phyloP scores from a whole-genome alignment of 53 echinoderm and acorn worm species.

The Antedon mediterranea region DNA sequence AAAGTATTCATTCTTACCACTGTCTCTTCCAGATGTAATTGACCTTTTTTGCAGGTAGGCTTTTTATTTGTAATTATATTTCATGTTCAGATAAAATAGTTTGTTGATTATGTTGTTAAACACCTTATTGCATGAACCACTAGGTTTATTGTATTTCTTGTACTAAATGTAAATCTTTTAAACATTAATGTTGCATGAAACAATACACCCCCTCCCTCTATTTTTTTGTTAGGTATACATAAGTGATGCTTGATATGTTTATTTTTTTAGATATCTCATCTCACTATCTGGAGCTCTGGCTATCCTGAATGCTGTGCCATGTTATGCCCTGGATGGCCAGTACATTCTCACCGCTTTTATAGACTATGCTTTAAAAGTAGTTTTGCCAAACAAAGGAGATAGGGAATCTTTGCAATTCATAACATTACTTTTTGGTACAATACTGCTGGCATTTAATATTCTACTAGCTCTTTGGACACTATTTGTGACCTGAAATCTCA shows the following conservation, averaged over 20 bases:
- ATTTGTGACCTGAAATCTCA: neutral
- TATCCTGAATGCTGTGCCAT: constrained; percentile 81
- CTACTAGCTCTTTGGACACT: constrained; percentile 34
- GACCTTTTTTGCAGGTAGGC: constrained; percentile 98
- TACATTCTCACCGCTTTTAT: constrained; percentile 73
- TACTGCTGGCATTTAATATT: constrained; percentile 68
- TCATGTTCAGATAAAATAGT: too few relatives aligned
- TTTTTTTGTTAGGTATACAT: too few relatives aligned
- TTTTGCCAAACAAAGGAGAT: constrained; percentile 53
- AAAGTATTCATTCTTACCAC: constrained; percentile 53
- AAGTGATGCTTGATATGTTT: too few relatives aligned
- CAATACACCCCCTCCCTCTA: too few relatives aligned
- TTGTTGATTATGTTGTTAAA: too few relatives aligned
- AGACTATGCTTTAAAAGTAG: constrained; percentile 39
- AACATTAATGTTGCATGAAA: too few relatives aligned
- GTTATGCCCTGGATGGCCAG: constrained; percentile 90
- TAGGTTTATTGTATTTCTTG: too few relatives aligned
- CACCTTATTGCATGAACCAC: too few relatives aligned
- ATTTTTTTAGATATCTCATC: constrained; percentile 64
- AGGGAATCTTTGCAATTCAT: constrained; percentile 53
- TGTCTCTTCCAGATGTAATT: constrained; percentile 51
- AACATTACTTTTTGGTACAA: constrained; percentile 67
- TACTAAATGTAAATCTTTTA: too few relatives aligned
- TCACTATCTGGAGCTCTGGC: constrained; percentile 89
- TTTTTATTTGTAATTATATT: constrained; percentile 26